Evolutionary conservation across 2,888 invertebrate genomes (phyloP).

Genomic region (Heliconius ismenius): DNA sequence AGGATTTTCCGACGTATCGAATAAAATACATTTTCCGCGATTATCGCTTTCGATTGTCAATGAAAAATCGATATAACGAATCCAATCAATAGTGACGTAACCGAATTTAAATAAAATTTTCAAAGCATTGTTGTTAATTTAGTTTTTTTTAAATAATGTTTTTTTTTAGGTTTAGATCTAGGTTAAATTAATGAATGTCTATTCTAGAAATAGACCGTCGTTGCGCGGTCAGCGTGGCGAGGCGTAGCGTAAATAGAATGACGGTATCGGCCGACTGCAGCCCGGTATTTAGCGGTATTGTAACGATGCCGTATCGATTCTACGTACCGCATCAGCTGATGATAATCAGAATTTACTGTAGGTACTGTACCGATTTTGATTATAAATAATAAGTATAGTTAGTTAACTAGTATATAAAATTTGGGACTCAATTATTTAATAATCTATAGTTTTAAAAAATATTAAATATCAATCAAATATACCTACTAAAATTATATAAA

Average conservation of each 20-base stretch:
- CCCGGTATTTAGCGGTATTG: conserved; percentile 47
- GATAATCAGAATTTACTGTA: background rate
- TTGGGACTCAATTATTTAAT: background rate
- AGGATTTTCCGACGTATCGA: conserved; percentile 72
- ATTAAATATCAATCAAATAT: background rate
- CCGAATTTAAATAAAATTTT: background rate
- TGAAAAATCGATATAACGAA: conserved; percentile 30
- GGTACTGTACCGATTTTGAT: background rate
- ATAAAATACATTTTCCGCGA: conserved; percentile 63
- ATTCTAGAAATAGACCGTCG: conserved; percentile 63
- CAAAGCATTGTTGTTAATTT: conserved; percentile 15
- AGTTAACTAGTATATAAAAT: background rate
- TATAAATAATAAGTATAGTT: background rate
- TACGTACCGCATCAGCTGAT: conserved; percentile 15
- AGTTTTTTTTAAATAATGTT: conserved; percentile 32
- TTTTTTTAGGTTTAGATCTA: conserved; percentile 62
- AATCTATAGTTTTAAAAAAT: background rate
- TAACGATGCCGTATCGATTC: conserved; percentile 34
- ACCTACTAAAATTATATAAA: too few relatives aligned
- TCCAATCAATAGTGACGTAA: conserved; percentile 12
- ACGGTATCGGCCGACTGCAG: conserved; percentile 47
- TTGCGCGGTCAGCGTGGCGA: conserved; percentile 63
- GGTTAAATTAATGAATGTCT: conserved; percentile 62
- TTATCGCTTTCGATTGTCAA: conserved; percentile 45
- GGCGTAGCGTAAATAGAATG: conserved; percentile 69